phyloP scores from a whole-genome alignment of 2,797 vertebrate genomes.

The Schizopygopsis pylzovi region DNA sequence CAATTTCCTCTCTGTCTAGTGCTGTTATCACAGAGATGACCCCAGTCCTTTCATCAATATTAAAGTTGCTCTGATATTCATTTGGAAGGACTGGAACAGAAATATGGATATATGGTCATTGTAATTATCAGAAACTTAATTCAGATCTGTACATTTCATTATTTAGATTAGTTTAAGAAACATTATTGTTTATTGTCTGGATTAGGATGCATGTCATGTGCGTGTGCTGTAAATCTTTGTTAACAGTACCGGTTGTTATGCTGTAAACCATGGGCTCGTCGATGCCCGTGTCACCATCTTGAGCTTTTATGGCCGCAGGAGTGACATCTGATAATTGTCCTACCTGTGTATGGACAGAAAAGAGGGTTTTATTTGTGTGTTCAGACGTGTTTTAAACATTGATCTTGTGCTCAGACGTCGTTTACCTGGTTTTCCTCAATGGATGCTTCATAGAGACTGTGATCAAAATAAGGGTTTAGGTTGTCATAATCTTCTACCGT shows the following conservation, averaged over 20 bases:
- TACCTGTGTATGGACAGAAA: conserved; percentile 60
- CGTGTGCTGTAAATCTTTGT: background rate
- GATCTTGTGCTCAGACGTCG: conserved; percentile 4
- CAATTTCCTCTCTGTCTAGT: conserved; percentile 78
- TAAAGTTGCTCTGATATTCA: conserved; percentile 61
- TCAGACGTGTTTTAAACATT: background rate
- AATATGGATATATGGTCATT: background rate
- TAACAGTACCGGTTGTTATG: conserved; percentile 73
- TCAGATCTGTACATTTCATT: too few species aligned
- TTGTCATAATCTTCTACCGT: conserved; percentile 77
- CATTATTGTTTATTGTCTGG: background rate
- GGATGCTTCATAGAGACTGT: conserved; percentile 69
- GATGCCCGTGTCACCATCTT: conserved; percentile 83
- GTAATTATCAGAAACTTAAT: background rate
- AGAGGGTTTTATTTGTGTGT: background rate
- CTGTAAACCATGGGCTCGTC: conserved; percentile 75
- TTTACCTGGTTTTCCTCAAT: conserved; percentile 76
- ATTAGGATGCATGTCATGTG: background rate
- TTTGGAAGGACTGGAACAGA: conserved; percentile 73
- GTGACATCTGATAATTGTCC: conserved; percentile 64
- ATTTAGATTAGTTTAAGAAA: too few species aligned
- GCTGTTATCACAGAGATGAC: conserved; percentile 65
- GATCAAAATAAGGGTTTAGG: conserved; percentile 79
- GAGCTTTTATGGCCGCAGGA: conserved; percentile 78
- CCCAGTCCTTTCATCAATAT: conserved; percentile 66